phyloP scores from a whole-genome alignment of 2,888 invertebrate species.

The Dorcus parallelipipedus region DNA sequence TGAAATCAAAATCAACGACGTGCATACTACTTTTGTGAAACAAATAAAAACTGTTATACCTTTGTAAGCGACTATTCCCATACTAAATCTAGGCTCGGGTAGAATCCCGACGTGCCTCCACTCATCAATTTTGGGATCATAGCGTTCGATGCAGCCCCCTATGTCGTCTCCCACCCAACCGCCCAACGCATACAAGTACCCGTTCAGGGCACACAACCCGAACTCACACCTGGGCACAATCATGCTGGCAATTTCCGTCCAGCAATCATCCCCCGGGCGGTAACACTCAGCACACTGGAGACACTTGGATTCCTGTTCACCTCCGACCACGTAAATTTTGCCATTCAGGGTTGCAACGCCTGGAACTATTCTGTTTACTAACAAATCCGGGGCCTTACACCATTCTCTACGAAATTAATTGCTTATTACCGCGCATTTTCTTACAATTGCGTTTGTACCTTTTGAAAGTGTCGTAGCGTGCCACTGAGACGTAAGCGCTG shows the following conservation, averaged over 20 bases:
- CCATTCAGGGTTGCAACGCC: conserved; percentile 80
- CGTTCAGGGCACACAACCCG: conserved; percentile 80
- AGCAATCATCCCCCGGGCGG: conserved; percentile 53
- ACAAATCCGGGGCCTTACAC: conserved; percentile 78
- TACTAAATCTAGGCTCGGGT: conserved; percentile 83
- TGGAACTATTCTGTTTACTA: conserved; percentile 80
- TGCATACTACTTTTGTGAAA: background rate
- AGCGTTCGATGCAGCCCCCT: conserved; percentile 83
- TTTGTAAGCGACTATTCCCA: conserved; percentile 84
- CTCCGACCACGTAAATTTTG: conserved; percentile 86
- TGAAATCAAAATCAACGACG: too few species aligned
- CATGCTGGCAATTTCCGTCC: conserved; percentile 60
- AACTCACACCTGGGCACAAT: conserved; percentile 86
- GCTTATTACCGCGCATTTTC: too few species aligned
- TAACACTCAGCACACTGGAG: conserved; percentile 84
- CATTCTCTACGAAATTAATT: conserved; percentile 59
- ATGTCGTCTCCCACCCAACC: conserved; percentile 93
- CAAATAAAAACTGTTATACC: conserved; percentile 49
- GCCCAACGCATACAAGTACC: conserved; percentile 81
- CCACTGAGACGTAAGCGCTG: conserved; percentile 78
- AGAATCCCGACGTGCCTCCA: conserved; percentile 78
- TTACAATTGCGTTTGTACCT: conserved; percentile 46
- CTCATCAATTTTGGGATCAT: conserved; percentile 72
- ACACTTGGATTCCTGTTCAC: conserved; percentile 86
- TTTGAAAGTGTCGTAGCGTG: conserved; percentile 77